Base-by-base conservation (phyloP, 2,797 vertebrate genomes). In the Falco cherrug region DNA sequence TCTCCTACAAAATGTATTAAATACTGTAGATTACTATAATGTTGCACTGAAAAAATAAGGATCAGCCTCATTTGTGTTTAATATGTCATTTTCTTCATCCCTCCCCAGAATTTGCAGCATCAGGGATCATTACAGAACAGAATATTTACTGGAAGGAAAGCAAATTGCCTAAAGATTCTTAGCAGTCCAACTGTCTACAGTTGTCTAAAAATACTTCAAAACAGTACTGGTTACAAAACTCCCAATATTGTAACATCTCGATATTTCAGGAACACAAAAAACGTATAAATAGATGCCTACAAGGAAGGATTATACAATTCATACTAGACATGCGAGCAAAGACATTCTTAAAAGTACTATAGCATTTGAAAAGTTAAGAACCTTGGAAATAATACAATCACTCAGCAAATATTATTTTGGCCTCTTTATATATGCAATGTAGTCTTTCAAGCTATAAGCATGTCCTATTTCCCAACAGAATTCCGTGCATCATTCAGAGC, bases 201-300 rank as follows among this genome's bases (percentile, higher is more conserved):
- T 41, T 41, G 41, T 41, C 41, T 41, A 41, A 41, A 65, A 81
- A n/a, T 17, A 26, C 26, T 79, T 60, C 7, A 41, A 50, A 78
- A 65, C 11, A 54, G 16, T 17, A 45, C 54, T 51, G 24, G 25
- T n/a, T 57, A 35, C 45, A 74, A 59, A 63, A 68, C 22, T 83
- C 24, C 43, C 79, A 76, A 37, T 20, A 29, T 1, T 9, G 14
- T 13, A 45, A 41, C 6, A 19, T 28, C 61, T 18, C 59, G 33
- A 3, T 24, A 45, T 25, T 71, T 75, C 70, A 51, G 21, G 21
- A 84, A 51, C 12, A 71, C 21, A 84, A 41, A 68, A 51, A 8
- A 11, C 18, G 0, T 3, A 60, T n/a, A 87, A n/a, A n/a, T 1
- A 64, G 11, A 61, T 6, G 9, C 2, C 26, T 50, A 13, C 25